These are phyloP conservation scores for Ophthalmolycus amberensis DNA, from an alignment of 2,113 vertebrate species.

Conservation along the genomic window DNA sequence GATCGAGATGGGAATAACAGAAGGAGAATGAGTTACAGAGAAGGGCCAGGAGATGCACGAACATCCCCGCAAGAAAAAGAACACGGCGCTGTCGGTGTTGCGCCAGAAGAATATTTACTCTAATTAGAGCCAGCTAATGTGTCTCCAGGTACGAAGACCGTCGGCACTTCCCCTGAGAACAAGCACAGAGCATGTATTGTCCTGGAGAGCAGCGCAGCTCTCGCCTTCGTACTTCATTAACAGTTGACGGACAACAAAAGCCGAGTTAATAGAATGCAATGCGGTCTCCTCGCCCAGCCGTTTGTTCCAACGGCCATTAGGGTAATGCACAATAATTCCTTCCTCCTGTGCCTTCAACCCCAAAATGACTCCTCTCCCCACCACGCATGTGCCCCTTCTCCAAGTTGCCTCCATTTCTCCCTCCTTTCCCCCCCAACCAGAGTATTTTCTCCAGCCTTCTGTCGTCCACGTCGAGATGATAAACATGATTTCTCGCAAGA, in stretches of 20 bases:
- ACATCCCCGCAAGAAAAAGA: slow-evolving; percentile 29
- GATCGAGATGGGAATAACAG: slow-evolving; percentile 54
- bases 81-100: slow-evolving; percentile 31
- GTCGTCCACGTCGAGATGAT: slow-evolving; percentile 55
- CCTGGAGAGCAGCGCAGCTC: slow-evolving; percentile 54
- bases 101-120: slow-evolving; percentile 74
- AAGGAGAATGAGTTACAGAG: slow-evolving; percentile 40
- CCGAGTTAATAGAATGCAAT: slow-evolving; percentile 70
- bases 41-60: slow-evolving; percentile 32
- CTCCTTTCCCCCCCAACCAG: background rate
- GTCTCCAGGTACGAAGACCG: slow-evolving; percentile 77
- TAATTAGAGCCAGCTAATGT: slow-evolving; percentile 78
- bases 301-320: slow-evolving; percentile 74
- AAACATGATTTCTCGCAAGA: slow-evolving; percentile 65
- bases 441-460: slow-evolving; percentile 23
- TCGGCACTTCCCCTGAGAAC: slow-evolving; percentile 64
- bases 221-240: slow-evolving; percentile 72
- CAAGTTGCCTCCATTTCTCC: slow-evolving; percentile 19
- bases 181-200: slow-evolving; percentile 68
- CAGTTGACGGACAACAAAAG: slow-evolving; percentile 71
- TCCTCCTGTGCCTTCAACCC: slow-evolving; percentile 55
- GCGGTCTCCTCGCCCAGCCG: slow-evolving; percentile 62
- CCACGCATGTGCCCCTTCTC: slow-evolving; percentile 37
- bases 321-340: slow-evolving; percentile 65
- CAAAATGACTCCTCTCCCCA: slow-evolving; percentile 49